phyloP scores from a whole-genome alignment of 2,888 invertebrate genomes.

The Pocota personata region DNA sequence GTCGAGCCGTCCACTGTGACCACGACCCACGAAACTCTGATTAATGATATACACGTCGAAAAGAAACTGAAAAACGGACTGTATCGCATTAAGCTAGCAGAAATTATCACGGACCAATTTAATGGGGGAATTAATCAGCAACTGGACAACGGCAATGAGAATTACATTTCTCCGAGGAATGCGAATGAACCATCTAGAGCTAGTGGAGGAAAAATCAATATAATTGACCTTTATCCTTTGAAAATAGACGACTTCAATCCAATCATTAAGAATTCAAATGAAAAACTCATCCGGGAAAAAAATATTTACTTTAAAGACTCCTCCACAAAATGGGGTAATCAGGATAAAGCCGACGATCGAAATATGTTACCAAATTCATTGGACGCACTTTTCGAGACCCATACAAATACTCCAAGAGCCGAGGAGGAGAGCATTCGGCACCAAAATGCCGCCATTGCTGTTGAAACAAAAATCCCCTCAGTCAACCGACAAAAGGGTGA shows the following conservation, averaged over 20 bases:
- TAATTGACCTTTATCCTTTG: constrained; percentile 80
- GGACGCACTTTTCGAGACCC: constrained; percentile 71
- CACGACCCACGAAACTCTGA: constrained; percentile 72
- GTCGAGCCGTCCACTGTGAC: constrained; percentile 27
- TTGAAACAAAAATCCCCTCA: constrained; percentile 27
- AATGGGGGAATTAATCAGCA: constrained; percentile 72
- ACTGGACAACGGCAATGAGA: constrained; percentile 45
- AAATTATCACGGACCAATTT: constrained; percentile 78
- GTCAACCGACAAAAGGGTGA: constrained; percentile 61
- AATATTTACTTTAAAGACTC: constrained; percentile 73
- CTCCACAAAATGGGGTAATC: constrained; percentile 50
- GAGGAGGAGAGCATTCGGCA: constrained; percentile 70
- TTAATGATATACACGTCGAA: constrained; percentile 76
- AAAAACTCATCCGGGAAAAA: constrained; percentile 77
- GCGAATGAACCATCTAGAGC: neutral
- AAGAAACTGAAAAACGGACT: constrained; percentile 78
- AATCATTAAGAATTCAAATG: constrained; percentile 79
- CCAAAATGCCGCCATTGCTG: constrained; percentile 19
- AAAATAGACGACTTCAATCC: constrained; percentile 80
- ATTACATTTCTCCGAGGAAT: constrained; percentile 41
- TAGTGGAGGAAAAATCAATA: constrained; percentile 79
- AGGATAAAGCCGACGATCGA: constrained; percentile 48
- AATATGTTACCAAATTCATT: constrained; percentile 70
- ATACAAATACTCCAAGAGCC: constrained; percentile 79
- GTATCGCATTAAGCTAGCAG: constrained; percentile 80